Evolutionary conservation across 2,797 vertebrate species (phyloP), one percentile per base, ranked within the genome.

Genomic region (Hypotaenidia philippensis): DNA sequence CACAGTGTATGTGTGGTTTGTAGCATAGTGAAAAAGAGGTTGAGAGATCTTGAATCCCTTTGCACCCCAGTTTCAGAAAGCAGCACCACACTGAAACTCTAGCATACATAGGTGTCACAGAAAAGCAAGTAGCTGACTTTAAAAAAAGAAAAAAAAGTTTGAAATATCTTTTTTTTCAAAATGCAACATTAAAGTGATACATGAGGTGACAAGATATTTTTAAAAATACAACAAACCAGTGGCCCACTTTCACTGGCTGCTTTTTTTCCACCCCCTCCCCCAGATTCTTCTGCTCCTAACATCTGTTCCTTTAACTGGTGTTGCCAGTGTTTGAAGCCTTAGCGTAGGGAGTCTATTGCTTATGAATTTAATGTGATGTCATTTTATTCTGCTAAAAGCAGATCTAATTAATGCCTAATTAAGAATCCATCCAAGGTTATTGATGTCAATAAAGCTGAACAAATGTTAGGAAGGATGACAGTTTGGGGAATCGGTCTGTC

Each of bases 321-420:
- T 19, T 88, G 61, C 26, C 77, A 94, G 72, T 5, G 1, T 77
- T 78, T 57, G 8, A 8, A 85, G 5, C 20, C 18, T 55, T 85
- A 80, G 26, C 26, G 36, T 13, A 66, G 26, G 40, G 32, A 89
- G 11, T 3, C 15, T 93, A 27, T 47, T 87, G 34, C 25, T 89
- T 63, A 70, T 2, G 8, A 45, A 85, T 91, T 94, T 82, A 70
- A 41, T 82, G 63, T 12, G 8, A 26, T 52, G 7, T 76, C 29
- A 57, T 87, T 87, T 91, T 84, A 53, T 76, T 80, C 32, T 89
- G 44, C 29, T 83, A 53, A 88, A n/a, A 86, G 50, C 4, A 74
- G 49, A 77, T 45, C 38, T 79, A 92, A 94, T 87, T 84, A 82
- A 74, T 55, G 20, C 15, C 32, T 74, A 87, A 89, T 92, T 93